Percentiles rank a stretch among this genome's conserved stretches.
Evolutionary conservation across 2,797 vertebrate genomes (phyloP).

Genomic region (Geotria australis): DNA sequence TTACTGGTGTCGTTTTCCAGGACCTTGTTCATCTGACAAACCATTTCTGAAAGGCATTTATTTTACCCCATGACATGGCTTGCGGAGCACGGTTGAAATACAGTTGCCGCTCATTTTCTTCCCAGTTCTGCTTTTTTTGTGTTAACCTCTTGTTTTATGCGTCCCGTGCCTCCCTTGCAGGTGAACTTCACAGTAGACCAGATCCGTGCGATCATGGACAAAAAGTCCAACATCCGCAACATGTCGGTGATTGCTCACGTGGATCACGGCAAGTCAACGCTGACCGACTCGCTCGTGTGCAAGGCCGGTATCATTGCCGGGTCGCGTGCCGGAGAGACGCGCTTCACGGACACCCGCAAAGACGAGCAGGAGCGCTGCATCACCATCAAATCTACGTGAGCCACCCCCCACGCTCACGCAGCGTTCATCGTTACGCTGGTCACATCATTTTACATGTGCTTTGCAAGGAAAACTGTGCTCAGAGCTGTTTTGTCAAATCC

Average conservation of each 20-base stretch:
- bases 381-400: constrained; percentile 91
- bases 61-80: not conserved
- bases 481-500: not conserved
- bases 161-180: constrained; percentile 9
- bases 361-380: constrained; percentile 89
- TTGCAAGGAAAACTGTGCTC: not conserved
- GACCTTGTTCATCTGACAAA: not conserved
- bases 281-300: constrained; percentile 69
- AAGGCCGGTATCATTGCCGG: constrained; percentile 79
- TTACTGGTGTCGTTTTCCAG: not conserved
- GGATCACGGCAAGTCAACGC: constrained; percentile 68
- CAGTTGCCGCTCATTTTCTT: not conserved
- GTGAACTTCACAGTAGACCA: constrained; percentile 91
- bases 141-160: not conserved
- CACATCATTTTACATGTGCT: not conserved
- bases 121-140: not conserved
- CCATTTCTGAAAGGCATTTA: not conserved
- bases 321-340: constrained; percentile 51
- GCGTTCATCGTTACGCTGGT: not conserved
- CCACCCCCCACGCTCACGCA: not conserved
- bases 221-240: constrained; percentile 81
- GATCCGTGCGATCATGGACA: constrained; percentile 91
- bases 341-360: constrained; percentile 74
- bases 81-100: not conserved
- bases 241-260: constrained; percentile 92